Evolutionary conservation across 2,797 vertebrate species (phyloP), one percentile per base, ranked within the genome.

Genomic region (Botia kubotai): DNA sequence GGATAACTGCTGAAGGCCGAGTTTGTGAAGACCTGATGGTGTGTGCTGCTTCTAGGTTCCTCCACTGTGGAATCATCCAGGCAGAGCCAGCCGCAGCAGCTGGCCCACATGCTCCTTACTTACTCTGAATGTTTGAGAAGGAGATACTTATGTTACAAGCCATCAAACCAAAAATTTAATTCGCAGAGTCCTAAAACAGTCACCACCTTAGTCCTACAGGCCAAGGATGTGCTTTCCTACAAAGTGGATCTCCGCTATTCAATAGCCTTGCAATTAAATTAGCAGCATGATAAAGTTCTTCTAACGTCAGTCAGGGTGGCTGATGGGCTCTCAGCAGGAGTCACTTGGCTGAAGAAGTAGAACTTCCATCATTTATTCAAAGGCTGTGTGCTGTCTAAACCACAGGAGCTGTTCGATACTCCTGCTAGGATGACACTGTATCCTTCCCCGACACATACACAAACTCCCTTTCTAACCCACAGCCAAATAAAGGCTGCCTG

Each of bases 71-170:
- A 79, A 0, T 95, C 91, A 88, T 98, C 96, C 92, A 96, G 77
- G 83, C 96, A 97, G 43, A 97, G 86, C 97, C 97, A 98, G 87
- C 95, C 96, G 84, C 97, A 99, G 88, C 97, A 98, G 84, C 95
- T 94, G 11, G 96, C 93, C 93, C 95, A 98, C 97, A 99, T 99
- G 11, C 86, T 85, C 86, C 80, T 50, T 0, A 68, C 85, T 77
- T 62, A 81, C 73, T 75, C 29, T 57, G 50, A 87, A 72, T 63
- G 10, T 36, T 0, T 23, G 8, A 46, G 21, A 26, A 3, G 62
- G 36, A 68, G 14, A 77, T 13, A 39, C 39, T 13, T 46, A 8
- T 3, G 17, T 58, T 68, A 58, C 75, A 70, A 29, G 6, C 16
- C 1, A 77, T n/a, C 33, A 0, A 39, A 26, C 48, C 33, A 57